Evolutionary conservation across 2,888 invertebrate genomes (phyloP).

Genomic region (Rhodophaea formosa): DNA sequence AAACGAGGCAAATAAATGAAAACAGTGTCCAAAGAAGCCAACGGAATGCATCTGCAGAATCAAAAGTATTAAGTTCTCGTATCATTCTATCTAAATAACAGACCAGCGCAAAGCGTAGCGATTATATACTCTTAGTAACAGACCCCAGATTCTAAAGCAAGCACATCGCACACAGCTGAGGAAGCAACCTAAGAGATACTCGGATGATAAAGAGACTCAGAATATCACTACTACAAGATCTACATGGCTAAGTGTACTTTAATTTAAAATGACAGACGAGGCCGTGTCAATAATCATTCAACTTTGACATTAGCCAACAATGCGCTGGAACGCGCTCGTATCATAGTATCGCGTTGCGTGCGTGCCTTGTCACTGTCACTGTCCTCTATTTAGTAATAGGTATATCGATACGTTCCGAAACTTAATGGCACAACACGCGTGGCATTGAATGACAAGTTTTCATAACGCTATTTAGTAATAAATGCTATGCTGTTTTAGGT

Average conservation of each 20-base stretch:
- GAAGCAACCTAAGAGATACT: no score
- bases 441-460: conserved; percentile 28
- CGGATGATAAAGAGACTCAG: neutral
- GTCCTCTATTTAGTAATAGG: conserved; percentile 28
- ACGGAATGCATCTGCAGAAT: no score
- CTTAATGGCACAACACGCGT: conserved; percentile 24
- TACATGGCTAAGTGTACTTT: conserved; percentile 9
- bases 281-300: conserved; percentile 37
- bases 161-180: no score
- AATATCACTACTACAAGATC: neutral
- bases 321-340: conserved; percentile 28
- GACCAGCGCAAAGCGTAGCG: no score
- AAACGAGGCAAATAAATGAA: no score
- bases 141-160: no score
- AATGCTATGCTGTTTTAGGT: conserved; percentile 8
- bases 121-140: no score
- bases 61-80: no score
- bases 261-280: conserved; percentile 31
- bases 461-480: conserved; percentile 25
- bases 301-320: conserved; percentile 50
- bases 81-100: no score
- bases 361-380: conserved; percentile 30
- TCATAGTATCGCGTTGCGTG: conserved; percentile 25
- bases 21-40: no score
- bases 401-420: conserved; percentile 22